phyloP scores from a whole-genome alignment of 2,113 vertebrate genomes.

The Chloropsis cyanopogon region DNA sequence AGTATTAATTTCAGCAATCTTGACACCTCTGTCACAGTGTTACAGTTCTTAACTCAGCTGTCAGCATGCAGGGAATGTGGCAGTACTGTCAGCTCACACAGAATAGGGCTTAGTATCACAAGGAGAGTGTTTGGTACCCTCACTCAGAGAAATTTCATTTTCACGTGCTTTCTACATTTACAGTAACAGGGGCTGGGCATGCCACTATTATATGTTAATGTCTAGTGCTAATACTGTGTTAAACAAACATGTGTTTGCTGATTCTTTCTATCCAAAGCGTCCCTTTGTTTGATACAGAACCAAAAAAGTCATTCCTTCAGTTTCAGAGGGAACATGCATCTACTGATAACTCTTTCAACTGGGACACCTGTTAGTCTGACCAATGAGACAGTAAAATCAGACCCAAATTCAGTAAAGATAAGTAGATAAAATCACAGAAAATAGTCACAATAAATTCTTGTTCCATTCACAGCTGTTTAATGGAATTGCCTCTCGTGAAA shows the following conservation, averaged over 20 bases:
- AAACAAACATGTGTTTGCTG: neutral
- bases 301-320: neutral
- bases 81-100: constrained; percentile 29
- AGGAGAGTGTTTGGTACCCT: neutral
- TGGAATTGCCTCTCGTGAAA: neutral
- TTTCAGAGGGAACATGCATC: neutral
- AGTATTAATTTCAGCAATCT: constrained; percentile 34
- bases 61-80: constrained; percentile 18
- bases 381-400: neutral
- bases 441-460: constrained; percentile 36
- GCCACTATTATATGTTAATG: neutral
- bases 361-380: constrained; percentile 29
- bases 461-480: constrained; percentile 36
- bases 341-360: neutral
- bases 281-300: neutral
- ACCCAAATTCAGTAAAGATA: constrained; percentile 44
- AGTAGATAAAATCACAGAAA: constrained; percentile 53
- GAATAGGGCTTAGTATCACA: neutral
- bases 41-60: constrained; percentile 37
- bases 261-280: neutral
- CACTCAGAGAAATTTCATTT: neutral
- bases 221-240: neutral
- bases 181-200: neutral
- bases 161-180: neutral
- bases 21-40: constrained; percentile 29